Base-by-base conservation (phyloP, 2,888 invertebrate species). In the Charanyca ferruginea region DNA sequence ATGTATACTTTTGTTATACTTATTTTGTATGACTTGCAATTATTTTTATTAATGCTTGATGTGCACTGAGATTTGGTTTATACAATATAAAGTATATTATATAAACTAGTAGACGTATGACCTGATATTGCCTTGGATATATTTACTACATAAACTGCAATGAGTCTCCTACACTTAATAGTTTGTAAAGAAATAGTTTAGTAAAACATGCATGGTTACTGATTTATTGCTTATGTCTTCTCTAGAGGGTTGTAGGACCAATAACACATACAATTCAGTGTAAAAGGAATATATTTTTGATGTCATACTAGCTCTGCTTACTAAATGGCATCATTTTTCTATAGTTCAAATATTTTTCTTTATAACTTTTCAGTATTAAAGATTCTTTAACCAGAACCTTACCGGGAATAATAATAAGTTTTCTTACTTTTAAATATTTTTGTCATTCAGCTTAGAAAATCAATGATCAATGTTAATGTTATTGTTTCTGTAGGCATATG, bases 1-100 rank as follows among this genome's bases (percentile, higher is more conserved):
- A 59, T 47, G 3, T 65, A 69, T 76, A 64, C 42, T 58, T 68
- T 83, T 48, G 60, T 65, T n/a, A 38, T 52, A 63, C 47, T 51
- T 25, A 66, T 72, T 52, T 65, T 55, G 23, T 54, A 51, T 66
- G n/a, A 51, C 35, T 47, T 41, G 23, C 49, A 42, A 73, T 65
- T 55, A 42, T 71, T 42, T 67, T 68, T 62, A 41, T 71, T 23
- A 68, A 49, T 48, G 71, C 75, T 76, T 79, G 22, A 66, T 77
- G 74, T 77, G 69, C 79, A 77, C 67, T 77, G 67, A 73, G 71
- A 65, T 47, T 71, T 72, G 38, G 22, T 66, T 70, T 65, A 70
- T 82, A 80, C 80, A 84, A 82, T 80, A 80, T 51, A 51, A 64
- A 54, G 23, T 76, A 49, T 68, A 77, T 73, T 73, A 62, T 64